Conservation (phyloP, 2,797 vertebrate genomes). For the Oreortyx pictus region DNA sequence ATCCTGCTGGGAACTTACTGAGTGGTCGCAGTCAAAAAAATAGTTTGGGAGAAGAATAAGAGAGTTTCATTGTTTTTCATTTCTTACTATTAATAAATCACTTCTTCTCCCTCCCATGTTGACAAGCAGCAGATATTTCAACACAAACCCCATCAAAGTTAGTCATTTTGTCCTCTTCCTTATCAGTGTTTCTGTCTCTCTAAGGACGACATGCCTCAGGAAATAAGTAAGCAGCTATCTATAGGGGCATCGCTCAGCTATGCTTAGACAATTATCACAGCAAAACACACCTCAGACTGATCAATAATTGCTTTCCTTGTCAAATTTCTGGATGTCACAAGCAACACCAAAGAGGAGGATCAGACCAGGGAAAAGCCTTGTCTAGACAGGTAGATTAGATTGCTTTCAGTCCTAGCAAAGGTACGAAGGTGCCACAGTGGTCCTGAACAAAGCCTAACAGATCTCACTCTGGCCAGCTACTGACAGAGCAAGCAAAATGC, state of each 20-base stretch:
- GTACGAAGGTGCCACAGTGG: neutral
- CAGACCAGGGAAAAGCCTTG: constrained; percentile 66
- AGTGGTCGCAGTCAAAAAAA: neutral
- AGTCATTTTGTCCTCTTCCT: constrained; percentile 62
- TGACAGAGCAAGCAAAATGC: neutral
- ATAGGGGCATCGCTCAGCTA: constrained; percentile 65
- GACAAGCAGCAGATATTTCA: constrained; percentile 57
- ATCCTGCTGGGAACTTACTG: neutral
- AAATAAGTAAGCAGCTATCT: constrained; percentile 55
- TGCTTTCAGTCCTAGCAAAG: constrained; percentile 44
- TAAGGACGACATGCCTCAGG: constrained; percentile 30
- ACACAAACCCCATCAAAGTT: constrained; percentile 61
- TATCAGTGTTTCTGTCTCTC: constrained; percentile 62
- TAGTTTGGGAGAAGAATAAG: neutral
- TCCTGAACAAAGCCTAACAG: neutral
- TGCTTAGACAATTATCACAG: constrained; percentile 71
- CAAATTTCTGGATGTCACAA: constrained; percentile 72
- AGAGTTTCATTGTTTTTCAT: neutral
- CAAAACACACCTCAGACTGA: constrained; percentile 47
- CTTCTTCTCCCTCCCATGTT: constrained; percentile 49
- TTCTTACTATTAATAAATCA: constrained; percentile 42
- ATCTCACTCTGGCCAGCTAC: neutral
- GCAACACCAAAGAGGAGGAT: constrained; percentile 60
- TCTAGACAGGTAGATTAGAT: constrained; percentile 74
- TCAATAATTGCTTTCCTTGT: constrained; percentile 74